phyloP scores from a whole-genome alignment of 2,888 invertebrate species.

The Caenorhabditis auriculariae region DNA sequence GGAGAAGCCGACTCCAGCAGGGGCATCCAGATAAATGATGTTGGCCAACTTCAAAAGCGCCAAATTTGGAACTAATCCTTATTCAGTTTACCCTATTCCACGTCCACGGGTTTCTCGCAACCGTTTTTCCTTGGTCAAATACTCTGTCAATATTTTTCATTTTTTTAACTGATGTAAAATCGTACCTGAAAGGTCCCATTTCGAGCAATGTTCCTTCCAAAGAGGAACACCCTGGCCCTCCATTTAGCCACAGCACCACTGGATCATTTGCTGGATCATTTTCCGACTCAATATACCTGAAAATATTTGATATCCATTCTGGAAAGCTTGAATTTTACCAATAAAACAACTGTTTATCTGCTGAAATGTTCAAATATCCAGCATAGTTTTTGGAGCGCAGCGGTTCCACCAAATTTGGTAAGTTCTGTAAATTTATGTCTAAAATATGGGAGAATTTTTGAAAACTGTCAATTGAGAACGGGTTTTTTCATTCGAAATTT shows the following conservation, averaged over 20 bases:
- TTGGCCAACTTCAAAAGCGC: constrained; percentile 64
- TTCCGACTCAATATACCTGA: constrained; percentile 58
- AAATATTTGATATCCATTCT: background rate
- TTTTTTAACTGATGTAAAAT: background rate
- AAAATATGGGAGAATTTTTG: too few relatives aligned
- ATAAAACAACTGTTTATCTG: constrained; percentile 64
- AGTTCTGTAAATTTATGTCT: constrained; percentile 14
- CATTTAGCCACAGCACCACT: constrained; percentile 65
- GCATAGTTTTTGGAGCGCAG: constrained; percentile 64
- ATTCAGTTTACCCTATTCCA: constrained; percentile 59
- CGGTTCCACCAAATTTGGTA: constrained; percentile 35
- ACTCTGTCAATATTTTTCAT: constrained; percentile 63
- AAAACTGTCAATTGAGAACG: too few relatives aligned
- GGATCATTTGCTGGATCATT: constrained; percentile 64
- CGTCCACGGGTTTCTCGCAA: constrained; percentile 54
- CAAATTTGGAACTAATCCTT: background rate
- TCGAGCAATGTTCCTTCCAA: constrained; percentile 50
- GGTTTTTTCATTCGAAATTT: too few relatives aligned
- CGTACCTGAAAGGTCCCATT: constrained; percentile 38
- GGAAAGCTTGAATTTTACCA: constrained; percentile 60
- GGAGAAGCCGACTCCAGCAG: constrained; percentile 69
- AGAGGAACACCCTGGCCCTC: constrained; percentile 60
- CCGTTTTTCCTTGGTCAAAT: constrained; percentile 45
- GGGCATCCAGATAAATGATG: constrained; percentile 68
- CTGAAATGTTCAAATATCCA: constrained; percentile 65